phyloP scores from a whole-genome alignment of 2,113 vertebrate genomes.

The Gopherus flavomarginatus region DNA sequence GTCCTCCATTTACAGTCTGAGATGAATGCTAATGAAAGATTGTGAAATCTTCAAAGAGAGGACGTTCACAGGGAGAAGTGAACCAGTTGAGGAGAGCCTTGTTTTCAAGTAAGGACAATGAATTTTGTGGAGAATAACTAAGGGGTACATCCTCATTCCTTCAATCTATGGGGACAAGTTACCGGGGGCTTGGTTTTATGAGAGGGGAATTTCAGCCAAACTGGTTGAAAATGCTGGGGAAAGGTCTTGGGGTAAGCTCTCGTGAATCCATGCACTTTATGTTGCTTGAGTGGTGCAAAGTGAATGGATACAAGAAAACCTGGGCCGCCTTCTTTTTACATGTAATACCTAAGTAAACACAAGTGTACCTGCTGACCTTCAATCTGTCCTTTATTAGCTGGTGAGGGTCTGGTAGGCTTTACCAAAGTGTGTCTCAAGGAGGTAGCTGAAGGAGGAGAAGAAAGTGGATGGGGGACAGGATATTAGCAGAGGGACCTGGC shows the following conservation, averaged over 20 bases:
- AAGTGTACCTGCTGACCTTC: background rate
- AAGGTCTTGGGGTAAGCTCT: background rate
- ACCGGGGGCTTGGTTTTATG: background rate
- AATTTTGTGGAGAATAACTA: background rate
- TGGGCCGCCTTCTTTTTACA: background rate
- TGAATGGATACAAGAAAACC: background rate
- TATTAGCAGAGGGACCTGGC: background rate
- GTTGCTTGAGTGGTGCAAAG: background rate
- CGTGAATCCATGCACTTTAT: background rate
- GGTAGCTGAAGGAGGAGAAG: slow-evolving; percentile 26
- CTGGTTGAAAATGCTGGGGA: background rate
- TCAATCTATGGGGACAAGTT: background rate
- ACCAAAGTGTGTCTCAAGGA: background rate
- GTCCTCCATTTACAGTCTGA: background rate
- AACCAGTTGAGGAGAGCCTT: background rate
- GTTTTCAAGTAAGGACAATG: background rate
- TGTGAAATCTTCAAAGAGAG: background rate
- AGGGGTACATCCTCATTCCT: background rate
- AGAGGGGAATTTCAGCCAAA: background rate
- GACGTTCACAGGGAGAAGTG: background rate
- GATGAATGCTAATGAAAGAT: background rate
- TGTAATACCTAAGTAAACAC: background rate
- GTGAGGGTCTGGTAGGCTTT: background rate
- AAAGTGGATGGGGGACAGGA: background rate
- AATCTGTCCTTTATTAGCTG: background rate